A percentile compares a stretch with the other conserved stretches of the same genome.
phyloP scores from a whole-genome alignment of 2,113 vertebrate genomes.

The Ammospiza caudacuta region DNA sequence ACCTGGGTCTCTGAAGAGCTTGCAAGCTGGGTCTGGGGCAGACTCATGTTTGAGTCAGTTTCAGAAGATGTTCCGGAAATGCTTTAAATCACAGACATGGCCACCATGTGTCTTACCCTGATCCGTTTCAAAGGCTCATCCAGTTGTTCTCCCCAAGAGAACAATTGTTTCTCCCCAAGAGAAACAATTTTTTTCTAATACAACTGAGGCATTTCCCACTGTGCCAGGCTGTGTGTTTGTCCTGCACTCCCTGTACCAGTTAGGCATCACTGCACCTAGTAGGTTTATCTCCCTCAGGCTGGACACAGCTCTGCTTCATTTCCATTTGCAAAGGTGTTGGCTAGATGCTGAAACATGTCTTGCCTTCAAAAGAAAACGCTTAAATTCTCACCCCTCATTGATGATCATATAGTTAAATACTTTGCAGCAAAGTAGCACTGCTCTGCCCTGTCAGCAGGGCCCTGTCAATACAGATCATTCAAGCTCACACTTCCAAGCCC shows the following conservation, averaged over 20 bases:
- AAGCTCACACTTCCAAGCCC: not conserved
- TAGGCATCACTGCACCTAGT: not conserved
- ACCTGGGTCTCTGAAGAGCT: not conserved
- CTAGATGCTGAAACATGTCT: not conserved
- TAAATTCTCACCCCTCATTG: not conserved
- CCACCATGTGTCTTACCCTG: not conserved
- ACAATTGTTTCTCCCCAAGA: too few relatives aligned
- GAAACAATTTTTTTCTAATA: not conserved
- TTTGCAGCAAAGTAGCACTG: not conserved
- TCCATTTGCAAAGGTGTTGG: not conserved
- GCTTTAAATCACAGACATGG: not conserved
- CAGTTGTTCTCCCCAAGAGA: not conserved
- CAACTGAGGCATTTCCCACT: rapidly evolving
- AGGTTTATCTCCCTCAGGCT: not conserved
- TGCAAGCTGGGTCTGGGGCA: not conserved
- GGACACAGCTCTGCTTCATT: not conserved
- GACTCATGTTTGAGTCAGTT: not conserved
- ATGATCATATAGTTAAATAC: not conserved
- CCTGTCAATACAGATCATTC: not conserved
- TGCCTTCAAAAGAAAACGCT: not conserved
- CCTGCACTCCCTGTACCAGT: not conserved
- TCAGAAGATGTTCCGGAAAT: not conserved
- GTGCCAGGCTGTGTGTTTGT: not conserved
- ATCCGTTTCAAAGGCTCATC: not conserved
- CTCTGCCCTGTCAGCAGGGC: not conserved